Evolutionary conservation across 2,113 vertebrate species (phyloP), one percentile per base, ranked within the genome.

Genomic region (Xiphophorus couchianus): DNA sequence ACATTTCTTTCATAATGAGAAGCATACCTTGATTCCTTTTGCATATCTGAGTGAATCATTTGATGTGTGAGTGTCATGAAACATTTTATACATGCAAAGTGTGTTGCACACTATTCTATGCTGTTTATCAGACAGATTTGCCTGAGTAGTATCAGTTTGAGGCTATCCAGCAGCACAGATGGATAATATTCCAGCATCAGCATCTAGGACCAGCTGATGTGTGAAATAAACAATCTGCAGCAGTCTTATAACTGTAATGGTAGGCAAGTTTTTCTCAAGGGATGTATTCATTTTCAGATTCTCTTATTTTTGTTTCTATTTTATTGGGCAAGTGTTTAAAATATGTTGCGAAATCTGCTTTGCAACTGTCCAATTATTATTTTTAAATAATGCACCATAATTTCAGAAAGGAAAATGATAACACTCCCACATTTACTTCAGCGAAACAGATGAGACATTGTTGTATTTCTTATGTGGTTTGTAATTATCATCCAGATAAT

Each of bases 211-310:
- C 80, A 77, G 72, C 83, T 86, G 80, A 89, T 78, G 76, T 85
- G 80, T 81, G 86, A 90, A 86, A 81, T 88, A 84, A 88, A 88
- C 80, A 81, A 71, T 87, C 72, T 77, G 79, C 58, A 58, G 3
- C 61, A 10, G 28, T 72, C 74, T 77, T 76, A 67, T 74, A 84
- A 66, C 28, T 30, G 31, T 77, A 33, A 60, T 68, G 68, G 76
- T 70, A 76, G 69, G 60, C 19, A 25, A 13, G 12, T 17, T 62
- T 73, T 74, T 17, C 67, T 81, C 65, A 8, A 44, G 31, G 39
- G 79, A 80, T 72, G 2, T 48, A 37, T 69, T 90, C 4, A 67
- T 71, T 70, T 73, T 69, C n/a, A 58, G 9, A 70, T 66, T 33
- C 58, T 67, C 27, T 15, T 51, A 19, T 69, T 67, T 11, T 76